Conservation (phyloP, 2,797 vertebrate species). For the Falco biarmicus region DNA sequence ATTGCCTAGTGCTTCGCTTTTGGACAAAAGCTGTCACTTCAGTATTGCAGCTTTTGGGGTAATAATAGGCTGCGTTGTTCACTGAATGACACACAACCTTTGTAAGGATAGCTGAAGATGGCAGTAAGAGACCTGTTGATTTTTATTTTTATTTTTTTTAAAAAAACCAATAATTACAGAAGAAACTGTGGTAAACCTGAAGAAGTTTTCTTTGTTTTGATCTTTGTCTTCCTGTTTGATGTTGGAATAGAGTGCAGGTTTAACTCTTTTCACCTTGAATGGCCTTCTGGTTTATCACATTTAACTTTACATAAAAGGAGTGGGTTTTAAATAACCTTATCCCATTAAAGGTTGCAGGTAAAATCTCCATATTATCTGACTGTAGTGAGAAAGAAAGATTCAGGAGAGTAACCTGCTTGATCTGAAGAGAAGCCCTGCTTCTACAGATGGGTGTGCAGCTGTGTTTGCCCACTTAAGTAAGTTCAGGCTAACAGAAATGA, state of each 20-base stretch:
- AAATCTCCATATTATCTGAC: not conserved
- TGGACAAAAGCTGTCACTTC: not conserved
- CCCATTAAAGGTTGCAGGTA: not conserved
- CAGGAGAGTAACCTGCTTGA: not conserved
- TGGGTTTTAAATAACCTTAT: not conserved
- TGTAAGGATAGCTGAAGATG: not conserved
- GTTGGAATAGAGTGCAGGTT: not conserved
- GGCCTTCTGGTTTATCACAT: not conserved
- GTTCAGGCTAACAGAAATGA: not conserved
- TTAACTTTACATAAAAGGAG: not conserved
- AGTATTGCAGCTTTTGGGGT: not conserved
- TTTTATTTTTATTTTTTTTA: not conserved
- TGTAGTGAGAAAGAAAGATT: not conserved
- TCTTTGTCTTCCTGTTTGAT: not conserved
- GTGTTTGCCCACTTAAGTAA: not conserved
- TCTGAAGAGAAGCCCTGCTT: not conserved
- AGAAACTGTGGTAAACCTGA: not conserved
- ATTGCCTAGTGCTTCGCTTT: not conserved
- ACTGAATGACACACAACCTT: not conserved
- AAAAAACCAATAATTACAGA: not conserved
- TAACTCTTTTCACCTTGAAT: not conserved
- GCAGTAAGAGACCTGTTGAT: not conserved
- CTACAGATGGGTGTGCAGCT: not conserved
- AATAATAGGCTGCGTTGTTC: not conserved
- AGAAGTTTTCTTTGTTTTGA: not conserved